Evolutionary conservation across 2,797 vertebrate genomes (phyloP).

Genomic region (Aldrovandia affinis): DNA sequence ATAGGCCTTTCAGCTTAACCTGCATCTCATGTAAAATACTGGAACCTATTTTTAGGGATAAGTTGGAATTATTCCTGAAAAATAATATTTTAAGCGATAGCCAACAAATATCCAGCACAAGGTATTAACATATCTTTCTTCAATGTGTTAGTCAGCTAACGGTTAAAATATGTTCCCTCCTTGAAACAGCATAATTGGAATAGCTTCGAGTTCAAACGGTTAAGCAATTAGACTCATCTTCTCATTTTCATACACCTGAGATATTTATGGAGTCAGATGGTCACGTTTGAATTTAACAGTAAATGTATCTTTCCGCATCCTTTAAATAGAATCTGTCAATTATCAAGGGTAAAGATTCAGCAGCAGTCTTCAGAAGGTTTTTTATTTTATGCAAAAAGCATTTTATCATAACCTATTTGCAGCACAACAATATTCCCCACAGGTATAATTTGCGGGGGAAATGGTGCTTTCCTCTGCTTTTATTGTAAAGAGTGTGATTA

Average conservation of each 20-base stretch:
- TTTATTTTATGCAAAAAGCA: neutral
- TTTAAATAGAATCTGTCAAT: constrained; percentile 4
- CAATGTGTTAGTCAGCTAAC: neutral
- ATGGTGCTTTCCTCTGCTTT: neutral
- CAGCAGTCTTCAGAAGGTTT: constrained; percentile 8
- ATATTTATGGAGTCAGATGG: neutral
- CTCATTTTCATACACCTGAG: neutral
- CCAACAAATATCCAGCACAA: neutral
- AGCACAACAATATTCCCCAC: neutral
- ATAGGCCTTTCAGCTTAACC: too few relatives aligned
- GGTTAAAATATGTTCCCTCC: neutral
- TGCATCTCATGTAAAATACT: too few relatives aligned
- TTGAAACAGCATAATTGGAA: constrained; percentile 14
- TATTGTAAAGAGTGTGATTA: neutral
- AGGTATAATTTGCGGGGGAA: neutral
- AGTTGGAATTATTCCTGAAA: too few relatives aligned
- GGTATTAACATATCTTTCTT: neutral
- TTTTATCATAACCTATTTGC: neutral
- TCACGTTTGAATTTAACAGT: neutral
- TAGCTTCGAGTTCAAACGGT: neutral
- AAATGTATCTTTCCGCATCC: neutral
- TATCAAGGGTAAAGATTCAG: neutral
- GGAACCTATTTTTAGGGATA: too few relatives aligned
- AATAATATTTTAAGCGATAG: neutral
- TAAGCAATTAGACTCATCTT: constrained; percentile 2